Conservation (phyloP, 2,888 invertebrate genomes). For the Sminthurides aquaticus region DNA sequence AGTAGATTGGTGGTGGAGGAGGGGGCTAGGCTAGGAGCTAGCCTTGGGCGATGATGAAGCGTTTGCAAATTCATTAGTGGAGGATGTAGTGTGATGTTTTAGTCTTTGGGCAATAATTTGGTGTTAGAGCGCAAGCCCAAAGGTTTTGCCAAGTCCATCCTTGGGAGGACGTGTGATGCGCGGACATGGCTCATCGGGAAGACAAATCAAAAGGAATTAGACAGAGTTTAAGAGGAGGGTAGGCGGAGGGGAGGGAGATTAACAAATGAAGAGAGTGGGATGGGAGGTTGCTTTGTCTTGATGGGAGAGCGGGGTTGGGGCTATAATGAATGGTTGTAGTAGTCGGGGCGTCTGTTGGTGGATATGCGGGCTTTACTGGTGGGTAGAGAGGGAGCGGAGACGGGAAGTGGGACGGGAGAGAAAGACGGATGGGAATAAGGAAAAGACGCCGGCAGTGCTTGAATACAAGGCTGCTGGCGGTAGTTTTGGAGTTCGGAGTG, state of each 20-base stretch:
- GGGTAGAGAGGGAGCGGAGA: not conserved
- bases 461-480: too few species aligned
- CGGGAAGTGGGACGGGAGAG: not conserved
- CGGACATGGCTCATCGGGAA: not conserved
- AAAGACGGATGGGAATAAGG: too few species aligned
- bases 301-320: too few species aligned
- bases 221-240: not conserved
- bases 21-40: too few species aligned
- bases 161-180: not conserved
- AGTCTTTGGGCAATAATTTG: not conserved
- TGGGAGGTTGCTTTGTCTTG: too few species aligned
- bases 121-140: not conserved
- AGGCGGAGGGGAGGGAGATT: conserved; percentile 1
- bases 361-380: not conserved
- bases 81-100: too few species aligned
- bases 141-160: not conserved
- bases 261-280: conserved; percentile 5
- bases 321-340: not conserved
- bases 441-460: not conserved
- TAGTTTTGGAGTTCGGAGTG: too few species aligned
- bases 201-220: not conserved
- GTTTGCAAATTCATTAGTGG: not conserved
- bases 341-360: too few species aligned
- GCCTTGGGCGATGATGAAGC: not conserved
- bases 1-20: too few species aligned